Evolutionary conservation across 2,888 invertebrate genomes (phyloP).

Genomic region (Hartigia nigra): DNA sequence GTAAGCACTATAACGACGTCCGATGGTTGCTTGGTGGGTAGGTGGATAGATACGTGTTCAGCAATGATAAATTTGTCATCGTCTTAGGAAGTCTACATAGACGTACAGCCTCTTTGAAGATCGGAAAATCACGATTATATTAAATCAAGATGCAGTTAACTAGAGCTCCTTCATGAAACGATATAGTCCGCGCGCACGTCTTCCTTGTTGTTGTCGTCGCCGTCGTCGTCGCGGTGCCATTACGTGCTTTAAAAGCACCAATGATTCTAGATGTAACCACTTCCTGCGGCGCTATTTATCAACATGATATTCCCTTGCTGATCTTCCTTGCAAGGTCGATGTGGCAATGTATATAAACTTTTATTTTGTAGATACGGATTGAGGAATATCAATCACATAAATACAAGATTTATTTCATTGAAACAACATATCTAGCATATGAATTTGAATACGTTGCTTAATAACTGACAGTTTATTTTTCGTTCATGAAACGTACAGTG

Average conservation of each 20-base stretch:
- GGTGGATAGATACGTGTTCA: not conserved
- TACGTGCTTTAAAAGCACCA: not conserved
- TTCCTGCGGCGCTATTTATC: not conserved
- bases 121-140: constrained; percentile 1
- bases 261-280: not conserved
- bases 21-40: not conserved
- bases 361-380: not conserved
- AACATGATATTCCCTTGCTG: not conserved
- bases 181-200: not conserved
- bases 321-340: not conserved
- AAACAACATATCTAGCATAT: not conserved
- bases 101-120: constrained; percentile 8
- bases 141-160: constrained; percentile 8
- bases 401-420: not conserved
- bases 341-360: too few species aligned
- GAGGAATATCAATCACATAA: not conserved
- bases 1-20: not conserved
- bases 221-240: not conserved
- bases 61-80: constrained; percentile 11
- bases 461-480: not conserved
- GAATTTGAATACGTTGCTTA: not conserved
- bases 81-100: not conserved
- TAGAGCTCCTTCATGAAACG: not conserved
- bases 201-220: not conserved
- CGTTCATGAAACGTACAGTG: not conserved